Evolutionary conservation across 2,888 invertebrate genomes (phyloP).

Genomic region (Pemphredon lugubris): DNA sequence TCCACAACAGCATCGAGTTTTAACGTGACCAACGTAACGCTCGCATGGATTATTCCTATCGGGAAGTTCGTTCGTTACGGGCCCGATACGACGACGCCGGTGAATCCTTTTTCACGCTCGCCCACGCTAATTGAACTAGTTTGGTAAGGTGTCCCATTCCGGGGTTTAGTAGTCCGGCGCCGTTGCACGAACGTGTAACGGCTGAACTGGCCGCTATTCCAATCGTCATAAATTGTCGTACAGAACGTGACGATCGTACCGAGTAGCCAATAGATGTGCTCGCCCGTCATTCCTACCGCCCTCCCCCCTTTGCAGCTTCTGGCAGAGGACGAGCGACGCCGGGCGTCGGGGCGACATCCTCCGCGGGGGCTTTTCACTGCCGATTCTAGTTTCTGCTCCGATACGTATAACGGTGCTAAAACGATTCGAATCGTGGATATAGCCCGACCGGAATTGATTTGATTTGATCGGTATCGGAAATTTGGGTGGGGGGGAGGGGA

Average conservation of each 20-base stretch:
- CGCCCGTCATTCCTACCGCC: slow-evolving; percentile 62
- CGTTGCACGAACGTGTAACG: slow-evolving; percentile 60
- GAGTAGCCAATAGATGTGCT: slow-evolving; percentile 70
- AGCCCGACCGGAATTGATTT: no score
- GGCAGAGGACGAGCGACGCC: slow-evolving; percentile 19
- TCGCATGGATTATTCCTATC: slow-evolving; percentile 36
- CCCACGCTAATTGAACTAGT: slow-evolving; percentile 70
- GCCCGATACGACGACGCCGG: slow-evolving; percentile 19
- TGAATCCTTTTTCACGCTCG: slow-evolving; percentile 58
- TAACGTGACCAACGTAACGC: no score
- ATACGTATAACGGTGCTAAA: no score
- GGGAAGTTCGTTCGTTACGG: slow-evolving; percentile 50
- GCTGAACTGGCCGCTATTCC: slow-evolving; percentile 69
- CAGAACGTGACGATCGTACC: slow-evolving; percentile 73
- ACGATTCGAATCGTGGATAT: no score
- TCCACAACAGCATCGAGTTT: no score
- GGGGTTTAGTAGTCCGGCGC: slow-evolving; percentile 50
- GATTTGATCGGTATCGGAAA: no score
- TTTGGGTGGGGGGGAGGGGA: no score
- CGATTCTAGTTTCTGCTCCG: neutral
- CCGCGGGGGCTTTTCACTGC: slow-evolving; percentile 40
- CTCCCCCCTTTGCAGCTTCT: slow-evolving; percentile 27
- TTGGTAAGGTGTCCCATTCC: slow-evolving; percentile 61
- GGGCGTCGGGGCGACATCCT: slow-evolving; percentile 33
- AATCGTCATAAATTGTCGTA: slow-evolving; percentile 76